phyloP scores from a whole-genome alignment of 2,888 invertebrate genomes.

The Phragmatobia fuliginosa region DNA sequence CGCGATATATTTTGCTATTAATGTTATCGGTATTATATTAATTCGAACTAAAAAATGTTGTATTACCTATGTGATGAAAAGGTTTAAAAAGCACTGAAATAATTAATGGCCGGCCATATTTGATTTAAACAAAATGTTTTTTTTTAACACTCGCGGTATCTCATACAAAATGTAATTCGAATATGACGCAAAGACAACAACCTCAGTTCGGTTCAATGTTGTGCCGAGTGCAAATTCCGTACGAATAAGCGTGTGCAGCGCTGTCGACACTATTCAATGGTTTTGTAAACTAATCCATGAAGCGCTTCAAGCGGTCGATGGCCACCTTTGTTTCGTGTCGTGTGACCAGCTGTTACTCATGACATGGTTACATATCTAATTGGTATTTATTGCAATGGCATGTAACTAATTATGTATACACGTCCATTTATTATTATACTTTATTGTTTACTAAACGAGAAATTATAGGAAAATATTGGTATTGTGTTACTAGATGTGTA shows the following conservation, averaged over 20 bases:
- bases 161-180: slow-evolving; percentile 34
- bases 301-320: slow-evolving; percentile 26
- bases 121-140: not conserved
- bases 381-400: slow-evolving; percentile 28
- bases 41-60: not conserved
- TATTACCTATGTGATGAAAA: not conserved
- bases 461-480: not conserved
- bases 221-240: slow-evolving; percentile 56
- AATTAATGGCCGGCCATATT: not conserved
- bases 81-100: not conserved
- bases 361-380: slow-evolving; percentile 32
- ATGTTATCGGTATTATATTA: not conserved
- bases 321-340: slow-evolving; percentile 48
- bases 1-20: not conserved
- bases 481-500: not conserved
- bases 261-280: slow-evolving; percentile 26
- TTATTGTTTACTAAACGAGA: slow-evolving; percentile 4
- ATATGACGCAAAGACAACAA: slow-evolving; percentile 34
- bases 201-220: slow-evolving; percentile 15
- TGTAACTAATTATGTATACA: slow-evolving; percentile 5
- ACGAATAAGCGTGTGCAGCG: slow-evolving; percentile 41
- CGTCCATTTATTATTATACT: slow-evolving; percentile 3
- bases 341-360: slow-evolving; percentile 47
- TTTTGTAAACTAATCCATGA: slow-evolving; percentile 10
- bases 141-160: slow-evolving; percentile 31